Percentiles rank a stretch among this genome's conserved stretches.
phyloP scores from a whole-genome alignment of 2,888 invertebrate species.

The Orthosia incerta region DNA sequence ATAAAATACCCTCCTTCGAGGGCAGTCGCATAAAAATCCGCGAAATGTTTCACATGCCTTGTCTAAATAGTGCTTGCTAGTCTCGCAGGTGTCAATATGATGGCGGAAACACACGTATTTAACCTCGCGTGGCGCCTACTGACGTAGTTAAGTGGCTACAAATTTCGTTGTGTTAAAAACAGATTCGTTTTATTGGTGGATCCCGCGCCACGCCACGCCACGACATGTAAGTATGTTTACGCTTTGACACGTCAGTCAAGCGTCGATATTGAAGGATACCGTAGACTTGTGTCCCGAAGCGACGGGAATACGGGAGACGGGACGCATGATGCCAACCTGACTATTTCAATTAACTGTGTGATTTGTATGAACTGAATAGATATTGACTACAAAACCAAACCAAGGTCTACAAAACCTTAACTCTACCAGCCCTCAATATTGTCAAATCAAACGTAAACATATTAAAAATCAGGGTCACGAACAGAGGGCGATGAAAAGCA shows the following conservation, averaged over 20 bases:
- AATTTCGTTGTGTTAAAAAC: too few species aligned
- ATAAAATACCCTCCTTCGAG: too few species aligned
- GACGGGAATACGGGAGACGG: neutral
- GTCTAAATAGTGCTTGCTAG: neutral
- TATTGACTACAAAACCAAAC: too few species aligned
- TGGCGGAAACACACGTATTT: too few species aligned
- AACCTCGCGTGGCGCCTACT: too few species aligned
- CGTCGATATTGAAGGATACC: conserved; percentile 25
- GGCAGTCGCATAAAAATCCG: too few species aligned
- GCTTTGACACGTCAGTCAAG: conserved; percentile 1
- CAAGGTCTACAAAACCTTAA: neutral
- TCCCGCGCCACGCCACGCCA: too few species aligned
- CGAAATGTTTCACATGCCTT: neutral
- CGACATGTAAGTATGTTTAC: too few species aligned
- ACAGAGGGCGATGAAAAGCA: neutral
- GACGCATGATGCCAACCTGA: conserved; percentile 44
- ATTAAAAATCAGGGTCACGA: neutral
- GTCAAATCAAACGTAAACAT: neutral
- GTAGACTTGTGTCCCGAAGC: conserved; percentile 45
- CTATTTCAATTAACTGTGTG: conserved; percentile 38
- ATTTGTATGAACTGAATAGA: conserved; percentile 20
- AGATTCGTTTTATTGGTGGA: too few species aligned
- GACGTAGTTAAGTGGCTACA: too few species aligned
- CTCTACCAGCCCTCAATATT: too few species aligned
- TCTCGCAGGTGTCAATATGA: conserved; percentile 11